Percentiles rank a stretch among this genome's conserved stretches.
phyloP scores from a whole-genome alignment of 2,888 invertebrate species.

The Netelia fuscicornis region DNA sequence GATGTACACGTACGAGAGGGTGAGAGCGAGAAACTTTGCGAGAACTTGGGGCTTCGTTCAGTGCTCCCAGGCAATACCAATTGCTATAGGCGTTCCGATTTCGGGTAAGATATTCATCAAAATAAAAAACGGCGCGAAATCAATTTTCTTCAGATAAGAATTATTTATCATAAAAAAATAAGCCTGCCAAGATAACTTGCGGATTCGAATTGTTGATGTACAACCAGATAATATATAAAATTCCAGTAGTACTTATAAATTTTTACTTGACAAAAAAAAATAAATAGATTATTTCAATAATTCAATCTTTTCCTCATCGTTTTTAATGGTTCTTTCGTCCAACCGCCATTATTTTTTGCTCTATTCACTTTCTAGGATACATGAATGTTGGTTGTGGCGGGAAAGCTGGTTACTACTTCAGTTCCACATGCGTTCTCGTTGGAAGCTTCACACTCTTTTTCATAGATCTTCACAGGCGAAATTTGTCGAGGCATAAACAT shows the following conservation, averaged over 20 bases:
- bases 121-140: neutral
- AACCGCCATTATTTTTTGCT: neutral
- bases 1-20: conserved; percentile 95
- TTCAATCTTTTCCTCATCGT: neutral
- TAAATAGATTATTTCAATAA: neutral
- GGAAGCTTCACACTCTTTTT: conserved; percentile 92
- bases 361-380: conserved; percentile 87
- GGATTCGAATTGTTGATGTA: too few species aligned
- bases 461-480: conserved; percentile 92
- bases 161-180: too few species aligned
- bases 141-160: too few species aligned
- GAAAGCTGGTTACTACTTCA: conserved; percentile 94
- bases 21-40: conserved; percentile 93
- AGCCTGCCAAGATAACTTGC: too few species aligned
- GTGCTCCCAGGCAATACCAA: conserved; percentile 94
- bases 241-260: too few species aligned
- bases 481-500: conserved; percentile 90
- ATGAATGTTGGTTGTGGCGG: conserved; percentile 92
- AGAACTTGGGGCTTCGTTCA: conserved; percentile 96
- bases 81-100: conserved; percentile 93
- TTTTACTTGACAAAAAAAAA: too few species aligned
- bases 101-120: conserved; percentile 87
- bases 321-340: conserved; percentile 12
- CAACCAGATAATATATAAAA: too few species aligned
- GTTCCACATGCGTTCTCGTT: conserved; percentile 91